phyloP scores from a whole-genome alignment of 2,888 invertebrate species.

The Tiliacea citrago region DNA sequence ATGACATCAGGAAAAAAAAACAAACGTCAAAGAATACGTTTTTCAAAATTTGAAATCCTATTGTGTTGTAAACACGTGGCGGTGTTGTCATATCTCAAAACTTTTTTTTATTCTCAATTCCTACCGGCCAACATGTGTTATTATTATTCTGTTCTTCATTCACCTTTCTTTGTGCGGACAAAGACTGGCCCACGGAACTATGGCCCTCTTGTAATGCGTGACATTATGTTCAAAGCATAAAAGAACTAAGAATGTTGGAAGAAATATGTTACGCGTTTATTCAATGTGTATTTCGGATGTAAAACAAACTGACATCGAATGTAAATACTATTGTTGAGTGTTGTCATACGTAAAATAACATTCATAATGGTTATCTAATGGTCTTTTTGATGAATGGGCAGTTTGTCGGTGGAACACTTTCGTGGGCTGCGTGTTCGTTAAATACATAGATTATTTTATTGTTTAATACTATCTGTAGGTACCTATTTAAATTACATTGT shows the following conservation, averaged over 20 bases:
- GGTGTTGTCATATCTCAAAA: constrained; percentile 85
- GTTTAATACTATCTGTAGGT: constrained; percentile 2
- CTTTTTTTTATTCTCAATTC: constrained; percentile 79
- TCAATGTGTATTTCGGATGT: constrained; percentile 89
- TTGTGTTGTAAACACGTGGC: constrained; percentile 86
- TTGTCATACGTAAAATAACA: constrained; percentile 87
- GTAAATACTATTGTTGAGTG: constrained; percentile 89
- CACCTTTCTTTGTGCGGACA: constrained; percentile 86
- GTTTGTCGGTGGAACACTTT: constrained; percentile 71
- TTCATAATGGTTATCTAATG: constrained; percentile 88
- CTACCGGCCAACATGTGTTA: constrained; percentile 84
- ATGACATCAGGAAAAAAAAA: constrained; percentile 66
- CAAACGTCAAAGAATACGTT: constrained; percentile 73
- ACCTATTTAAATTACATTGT: constrained; percentile 10
- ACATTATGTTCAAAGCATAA: constrained; percentile 86
- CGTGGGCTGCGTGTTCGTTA: constrained; percentile 63
- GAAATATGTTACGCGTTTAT: constrained; percentile 88
- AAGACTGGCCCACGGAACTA: constrained; percentile 85
- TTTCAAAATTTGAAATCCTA: constrained; percentile 74
- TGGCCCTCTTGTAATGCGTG: constrained; percentile 83
- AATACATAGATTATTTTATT: constrained; percentile 31
- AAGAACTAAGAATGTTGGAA: constrained; percentile 84
- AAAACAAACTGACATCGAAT: constrained; percentile 90
- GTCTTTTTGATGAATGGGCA: constrained; percentile 81
- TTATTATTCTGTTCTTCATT: constrained; percentile 88